Conservation (phyloP, 2,888 invertebrate species). For the Miltochrista miniata region DNA sequence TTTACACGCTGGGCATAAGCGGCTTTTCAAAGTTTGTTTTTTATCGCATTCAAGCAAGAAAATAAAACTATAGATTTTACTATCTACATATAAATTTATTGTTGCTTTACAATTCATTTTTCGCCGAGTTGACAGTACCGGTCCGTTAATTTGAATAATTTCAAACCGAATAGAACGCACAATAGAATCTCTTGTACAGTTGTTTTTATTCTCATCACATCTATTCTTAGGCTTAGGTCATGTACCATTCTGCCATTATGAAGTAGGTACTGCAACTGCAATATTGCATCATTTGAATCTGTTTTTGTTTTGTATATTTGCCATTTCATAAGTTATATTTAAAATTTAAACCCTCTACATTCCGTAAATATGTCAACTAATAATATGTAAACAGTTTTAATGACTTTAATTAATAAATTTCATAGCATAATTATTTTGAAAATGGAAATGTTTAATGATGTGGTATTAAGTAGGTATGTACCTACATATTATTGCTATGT, state of each 20-base stretch:
- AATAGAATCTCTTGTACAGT: conserved; percentile 57
- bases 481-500: conserved; percentile 11
- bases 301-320: background rate
- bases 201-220: conserved; percentile 21
- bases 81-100: conserved; percentile 39
- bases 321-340: background rate
- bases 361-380: background rate
- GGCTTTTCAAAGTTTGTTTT: conserved; percentile 34
- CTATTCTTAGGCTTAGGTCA: conserved; percentile 43
- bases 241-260: conserved; percentile 40
- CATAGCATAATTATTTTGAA: background rate
- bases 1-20: conserved; percentile 38
- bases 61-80: conserved; percentile 12
- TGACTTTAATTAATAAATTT: no score
- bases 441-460: conserved; percentile 4
- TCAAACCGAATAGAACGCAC: conserved; percentile 57
- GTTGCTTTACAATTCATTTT: conserved; percentile 39
- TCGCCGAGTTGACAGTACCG: conserved; percentile 20
- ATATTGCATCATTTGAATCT: conserved; percentile 19
- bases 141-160: conserved; percentile 29
- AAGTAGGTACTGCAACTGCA: conserved; percentile 15
- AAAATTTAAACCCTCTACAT: background rate
- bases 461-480: conserved; percentile 31
- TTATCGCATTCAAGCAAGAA: background rate
- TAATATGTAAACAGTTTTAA: no score